Evolutionary conservation across 2,888 invertebrate species (phyloP).

Genomic region (Limenitis camilla): DNA sequence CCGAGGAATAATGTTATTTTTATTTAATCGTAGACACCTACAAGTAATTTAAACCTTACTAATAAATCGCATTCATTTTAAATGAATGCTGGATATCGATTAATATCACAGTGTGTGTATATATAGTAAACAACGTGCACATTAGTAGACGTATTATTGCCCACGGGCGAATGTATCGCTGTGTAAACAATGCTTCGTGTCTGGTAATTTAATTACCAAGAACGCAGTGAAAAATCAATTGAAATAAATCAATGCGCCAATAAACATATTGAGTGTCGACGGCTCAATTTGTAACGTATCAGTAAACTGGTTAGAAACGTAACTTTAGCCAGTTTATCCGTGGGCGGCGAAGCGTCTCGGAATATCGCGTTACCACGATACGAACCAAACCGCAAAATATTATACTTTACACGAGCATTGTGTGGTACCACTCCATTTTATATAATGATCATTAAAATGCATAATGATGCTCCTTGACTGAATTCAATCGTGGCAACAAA

Average conservation of each 20-base stretch:
- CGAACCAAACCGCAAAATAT: slow-evolving; percentile 44
- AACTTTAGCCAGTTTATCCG: slow-evolving; percentile 41
- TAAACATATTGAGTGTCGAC: slow-evolving; percentile 42
- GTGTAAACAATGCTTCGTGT: slow-evolving; percentile 12
- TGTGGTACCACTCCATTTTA: slow-evolving; percentile 4
- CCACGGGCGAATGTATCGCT: slow-evolving; percentile 12
- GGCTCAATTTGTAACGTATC: slow-evolving; percentile 55
- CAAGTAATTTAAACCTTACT: no score
- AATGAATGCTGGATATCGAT: neutral
- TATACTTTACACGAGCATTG: slow-evolving; percentile 40
- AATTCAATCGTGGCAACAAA: no score
- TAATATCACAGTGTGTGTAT: neutral
- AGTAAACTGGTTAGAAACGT: slow-evolving; percentile 44
- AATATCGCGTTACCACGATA: slow-evolving; percentile 44
- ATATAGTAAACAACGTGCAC: neutral
- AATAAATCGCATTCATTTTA: no score
- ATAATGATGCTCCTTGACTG: slow-evolving; percentile 6
- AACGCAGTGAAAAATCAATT: slow-evolving; percentile 23
- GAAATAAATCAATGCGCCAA: slow-evolving; percentile 27
- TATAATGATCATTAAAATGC: slow-evolving; percentile 19
- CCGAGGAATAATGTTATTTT: no score
- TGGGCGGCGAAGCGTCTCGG: slow-evolving; percentile 46
- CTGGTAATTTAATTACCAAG: slow-evolving; percentile 23
- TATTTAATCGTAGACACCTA: no score
- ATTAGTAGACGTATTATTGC: neutral